Evolutionary conservation across 2,888 invertebrate genomes (phyloP), one percentile per base, ranked within the genome.

Genomic region (Cerastis leucographa): DNA sequence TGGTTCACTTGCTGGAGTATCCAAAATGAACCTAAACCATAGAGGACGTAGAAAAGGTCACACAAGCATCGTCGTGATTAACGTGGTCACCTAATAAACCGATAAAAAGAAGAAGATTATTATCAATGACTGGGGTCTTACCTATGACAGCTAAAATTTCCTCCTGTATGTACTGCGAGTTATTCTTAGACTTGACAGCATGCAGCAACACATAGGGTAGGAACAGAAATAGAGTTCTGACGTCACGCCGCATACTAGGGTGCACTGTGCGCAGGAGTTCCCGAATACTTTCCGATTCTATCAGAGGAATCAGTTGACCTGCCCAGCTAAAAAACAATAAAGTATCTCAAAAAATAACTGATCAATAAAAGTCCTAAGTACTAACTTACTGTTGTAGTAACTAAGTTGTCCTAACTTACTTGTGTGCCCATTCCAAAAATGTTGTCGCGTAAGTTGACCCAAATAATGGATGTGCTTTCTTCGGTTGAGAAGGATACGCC

Each of bases 221-320:
- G 90, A 98, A 98, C 73, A 98, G 97, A 91, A 98, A 97, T 78
- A 98, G 92, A 25, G 98, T 97, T 89, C 97, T 97, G 62, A 97
- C 97, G 91, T 98, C 98, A 78, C 98, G 97, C 44, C 98, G 97
- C 94, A 98, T 98, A 87, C 98, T 98, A 0, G 98, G 98, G 84
- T 98, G 97, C 59, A 98, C 98, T 0, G 97, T 97, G 84, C 97
- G 97, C 49, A 98, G 91, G 29, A 98, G 94, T 71, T 97, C 97
- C 56, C 97, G 97, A 4, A 97, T 97, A 66, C 97, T 97, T 56
- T 97, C 96, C 0, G 97, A 96, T 35, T 97, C 97, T 56, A 98
- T 97, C 1, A 97, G 94, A 0, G 97, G 97, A 9, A 98, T 97
- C 82, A 98, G 94, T 83, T 97, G 97, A 59, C 97, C 97, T 0